Evolutionary conservation across 2,797 vertebrate genomes (phyloP).

Genomic region (Hephaestus fuliginosus): DNA sequence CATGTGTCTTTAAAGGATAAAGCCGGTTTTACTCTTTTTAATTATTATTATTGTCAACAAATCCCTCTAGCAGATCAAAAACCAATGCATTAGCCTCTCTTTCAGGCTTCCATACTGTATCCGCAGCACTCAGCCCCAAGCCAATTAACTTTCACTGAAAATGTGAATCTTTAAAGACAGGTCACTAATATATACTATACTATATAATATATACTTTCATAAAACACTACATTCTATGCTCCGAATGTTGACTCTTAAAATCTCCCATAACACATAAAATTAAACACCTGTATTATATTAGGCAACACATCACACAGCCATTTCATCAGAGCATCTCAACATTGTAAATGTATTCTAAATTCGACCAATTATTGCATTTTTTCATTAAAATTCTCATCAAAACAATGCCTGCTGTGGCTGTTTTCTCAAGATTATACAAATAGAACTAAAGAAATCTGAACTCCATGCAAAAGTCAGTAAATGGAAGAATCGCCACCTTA

Average conservation of each 20-base stretch:
- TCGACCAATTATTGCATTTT: background rate
- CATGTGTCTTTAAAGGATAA: slow-evolving; percentile 26
- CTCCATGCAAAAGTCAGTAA: background rate
- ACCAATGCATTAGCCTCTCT: slow-evolving; percentile 19
- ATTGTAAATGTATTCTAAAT: background rate
- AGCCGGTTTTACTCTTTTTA: background rate
- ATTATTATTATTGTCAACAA: slow-evolving; percentile 3
- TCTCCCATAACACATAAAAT: background rate
- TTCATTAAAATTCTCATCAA: background rate
- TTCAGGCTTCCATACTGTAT: background rate
- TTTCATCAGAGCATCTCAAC: background rate
- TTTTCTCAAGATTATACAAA: background rate
- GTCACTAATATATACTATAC: background rate
- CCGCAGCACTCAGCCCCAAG: background rate
- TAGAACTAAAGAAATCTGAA: no score
- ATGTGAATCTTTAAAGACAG: background rate
- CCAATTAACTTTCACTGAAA: background rate
- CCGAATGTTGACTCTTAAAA: background rate
- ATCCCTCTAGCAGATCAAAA: slow-evolving; percentile 26
- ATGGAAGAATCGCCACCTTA: no score
- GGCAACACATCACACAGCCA: background rate
- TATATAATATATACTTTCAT: background rate
- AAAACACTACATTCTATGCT: background rate
- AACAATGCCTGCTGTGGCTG: background rate
- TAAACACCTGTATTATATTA: background rate